Percentiles rank a stretch among this genome's conserved stretches.
phyloP scores from a whole-genome alignment of 1,140 invertebrate genomes.

The Anadara kagoshimensis region DNA sequence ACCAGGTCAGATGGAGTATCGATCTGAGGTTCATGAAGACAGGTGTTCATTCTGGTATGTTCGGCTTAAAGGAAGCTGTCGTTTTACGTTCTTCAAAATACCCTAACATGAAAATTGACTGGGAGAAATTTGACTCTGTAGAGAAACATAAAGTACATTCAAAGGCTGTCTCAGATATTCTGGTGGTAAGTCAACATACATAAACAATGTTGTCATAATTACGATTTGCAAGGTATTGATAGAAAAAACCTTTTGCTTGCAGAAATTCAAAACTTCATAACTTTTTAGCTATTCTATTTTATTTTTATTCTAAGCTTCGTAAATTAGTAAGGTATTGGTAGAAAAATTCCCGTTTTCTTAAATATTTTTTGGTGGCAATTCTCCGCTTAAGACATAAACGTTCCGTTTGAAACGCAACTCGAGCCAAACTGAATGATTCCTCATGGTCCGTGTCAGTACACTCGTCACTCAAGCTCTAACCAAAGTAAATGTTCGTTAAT shows the following conservation, averaged over 20 bases:
- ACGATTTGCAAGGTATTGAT: neutral
- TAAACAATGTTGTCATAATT: neutral
- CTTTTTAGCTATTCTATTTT: neutral
- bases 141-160: slow-evolving; percentile 52
- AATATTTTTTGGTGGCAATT: no score
- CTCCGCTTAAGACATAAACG: no score
- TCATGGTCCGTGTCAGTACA: no score
- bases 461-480: no score
- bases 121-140: slow-evolving; percentile 63
- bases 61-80: slow-evolving; percentile 65
- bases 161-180: slow-evolving; percentile 43
- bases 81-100: slow-evolving; percentile 59
- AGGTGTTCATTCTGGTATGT: slow-evolving; percentile 58
- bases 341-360: no score
- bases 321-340: no score
- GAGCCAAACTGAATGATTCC: no score
- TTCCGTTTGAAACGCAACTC: no score
- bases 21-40: slow-evolving; percentile 69
- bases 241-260: neutral
- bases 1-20: slow-evolving; percentile 68
- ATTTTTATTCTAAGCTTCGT: neutral
- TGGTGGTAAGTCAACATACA: slow-evolving; percentile 27
- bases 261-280: neutral
- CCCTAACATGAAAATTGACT: slow-evolving; percentile 62
- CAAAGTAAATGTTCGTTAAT: no score